Percentiles rank a stretch among this genome's conserved stretches.
phyloP scores from a whole-genome alignment of 2,797 vertebrate genomes.

The Enteromius anoplus region DNA sequence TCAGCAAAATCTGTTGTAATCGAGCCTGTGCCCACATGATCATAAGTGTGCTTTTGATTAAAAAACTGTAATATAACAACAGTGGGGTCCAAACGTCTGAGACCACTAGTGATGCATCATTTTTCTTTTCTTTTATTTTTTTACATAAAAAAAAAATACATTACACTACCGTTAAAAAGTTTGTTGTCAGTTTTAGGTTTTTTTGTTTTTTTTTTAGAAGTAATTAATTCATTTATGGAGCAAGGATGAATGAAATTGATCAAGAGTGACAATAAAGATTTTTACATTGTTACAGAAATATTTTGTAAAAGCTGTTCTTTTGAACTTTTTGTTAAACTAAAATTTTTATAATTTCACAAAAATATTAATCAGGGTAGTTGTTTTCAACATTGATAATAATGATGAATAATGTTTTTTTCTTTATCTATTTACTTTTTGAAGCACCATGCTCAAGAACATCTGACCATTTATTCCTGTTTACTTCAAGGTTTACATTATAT shows the following conservation, averaged over 20 bases:
- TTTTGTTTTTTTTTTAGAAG: not conserved
- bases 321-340: not conserved
- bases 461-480: not conserved
- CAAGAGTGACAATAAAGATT: not conserved
- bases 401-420: not conserved
- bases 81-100: constrained; percentile 10
- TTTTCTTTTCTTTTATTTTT: not conserved
- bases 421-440: not conserved
- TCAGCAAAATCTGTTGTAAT: constrained; percentile 41
- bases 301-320: not conserved
- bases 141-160: too few species aligned
- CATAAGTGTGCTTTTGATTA: constrained; percentile 34
- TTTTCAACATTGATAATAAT: not conserved
- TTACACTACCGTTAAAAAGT: not conserved
- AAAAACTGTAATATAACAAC: not conserved
- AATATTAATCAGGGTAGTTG: not conserved
- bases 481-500: not conserved
- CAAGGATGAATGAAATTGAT: not conserved
- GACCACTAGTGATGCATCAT: not conserved
- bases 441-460: not conserved
- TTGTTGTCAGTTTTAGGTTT: not conserved
- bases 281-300: constrained; percentile 1
- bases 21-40: constrained; percentile 35
- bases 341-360: not conserved
- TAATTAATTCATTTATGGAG: not conserved